A percentile compares a stretch with the other conserved stretches of the same genome.
These are phyloP conservation scores for Gymnocypris eckloni DNA, from an alignment of 2,797 vertebrate genomes.

Conservation along the genomic window DNA sequence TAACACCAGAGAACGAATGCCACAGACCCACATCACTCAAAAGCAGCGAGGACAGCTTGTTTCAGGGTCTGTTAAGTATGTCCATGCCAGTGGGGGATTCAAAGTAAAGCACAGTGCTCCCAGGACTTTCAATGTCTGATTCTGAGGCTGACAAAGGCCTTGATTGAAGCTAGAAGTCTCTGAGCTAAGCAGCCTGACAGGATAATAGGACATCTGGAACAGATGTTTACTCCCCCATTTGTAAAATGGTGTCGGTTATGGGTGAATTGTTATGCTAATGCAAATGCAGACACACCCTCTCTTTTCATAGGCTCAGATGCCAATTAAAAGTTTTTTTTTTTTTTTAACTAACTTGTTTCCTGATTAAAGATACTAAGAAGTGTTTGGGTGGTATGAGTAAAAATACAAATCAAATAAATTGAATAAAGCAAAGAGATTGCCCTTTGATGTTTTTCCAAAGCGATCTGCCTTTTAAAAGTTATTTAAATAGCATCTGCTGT, in stretches of 20 bases:
- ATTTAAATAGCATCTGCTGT: slow-evolving; percentile 51
- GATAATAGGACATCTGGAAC: slow-evolving; percentile 68
- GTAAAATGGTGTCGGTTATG: slow-evolving; percentile 65
- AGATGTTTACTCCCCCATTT: slow-evolving; percentile 67
- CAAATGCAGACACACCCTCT: slow-evolving; percentile 65
- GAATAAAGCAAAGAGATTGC: slow-evolving; percentile 22
- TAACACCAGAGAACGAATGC: slow-evolving; percentile 51
- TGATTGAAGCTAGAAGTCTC: slow-evolving; percentile 65
- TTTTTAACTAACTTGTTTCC: slow-evolving; percentile 38
- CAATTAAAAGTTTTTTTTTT: slow-evolving; percentile 72
- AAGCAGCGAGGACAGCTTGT: slow-evolving; percentile 62
- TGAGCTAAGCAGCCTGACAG: slow-evolving; percentile 61
- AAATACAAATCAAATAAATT: slow-evolving; percentile 27
- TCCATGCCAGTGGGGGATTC: slow-evolving; percentile 63
- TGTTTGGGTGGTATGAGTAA: slow-evolving; percentile 14
- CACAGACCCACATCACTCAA: slow-evolving; percentile 61
- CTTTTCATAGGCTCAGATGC: slow-evolving; percentile 63
- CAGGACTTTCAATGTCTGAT: slow-evolving; percentile 61
- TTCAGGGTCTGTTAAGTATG: slow-evolving; percentile 62
- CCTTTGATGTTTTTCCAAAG: slow-evolving; percentile 39
- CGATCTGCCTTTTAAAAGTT: slow-evolving; percentile 58
- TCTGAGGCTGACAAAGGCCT: slow-evolving; percentile 62
- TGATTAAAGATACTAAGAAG: slow-evolving; percentile 53
- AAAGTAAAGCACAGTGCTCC: slow-evolving; percentile 59
- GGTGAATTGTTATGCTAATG: slow-evolving; percentile 66